Evolutionary conservation across 2,113 vertebrate species (phyloP), one percentile per base, ranked within the genome.

Genomic region (Lagenorhynchus albirostris): DNA sequence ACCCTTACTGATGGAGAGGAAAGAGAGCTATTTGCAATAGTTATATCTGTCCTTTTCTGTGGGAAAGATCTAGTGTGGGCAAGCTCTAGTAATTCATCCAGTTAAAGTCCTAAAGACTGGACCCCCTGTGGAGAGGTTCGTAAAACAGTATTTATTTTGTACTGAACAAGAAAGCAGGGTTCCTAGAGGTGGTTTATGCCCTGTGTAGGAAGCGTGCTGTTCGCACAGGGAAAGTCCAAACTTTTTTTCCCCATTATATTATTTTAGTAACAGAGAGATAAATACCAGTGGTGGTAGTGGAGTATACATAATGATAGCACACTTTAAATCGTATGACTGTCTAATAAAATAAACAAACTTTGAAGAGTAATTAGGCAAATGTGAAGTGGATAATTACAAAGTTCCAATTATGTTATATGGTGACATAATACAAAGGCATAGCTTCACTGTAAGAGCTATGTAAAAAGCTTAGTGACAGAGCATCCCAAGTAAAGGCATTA

Each of bases 291-390:
- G 62, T 38, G 47, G n/a, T 2, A 11, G 25, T 11, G 20, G 25
- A 29, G 8, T 23, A 77, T 47, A 81, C 50, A 50, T 9, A 47
- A 73, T 20, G 29, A 76, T 38, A 86, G 26, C 55, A 55, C 71
- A 55, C 29, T 82, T 86, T 80, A 92, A 82, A 62, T 55, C 50
- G 47, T 41, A 31, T 29, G 50, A 77, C 8, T n/a, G 25, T 36
- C 68, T 73, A 53, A 71, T 86, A 44, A 91, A 68, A 90, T 50
- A 88, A 94, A 70, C 36, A 81, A 94, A 70, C 41, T 38, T 55
- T 44, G 41, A 79, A 88, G 80, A 55, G 25, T 65, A 84, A 95
- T 36, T 82, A 95, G 65, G 91, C 70, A 93, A 97, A 74, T 53
- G 53, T 47, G 67, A 96, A 86, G 23, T 17, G 20, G 87, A 41